Conservation (phyloP, 2,113 vertebrate genomes). For the Bombycilla garrulus region DNA sequence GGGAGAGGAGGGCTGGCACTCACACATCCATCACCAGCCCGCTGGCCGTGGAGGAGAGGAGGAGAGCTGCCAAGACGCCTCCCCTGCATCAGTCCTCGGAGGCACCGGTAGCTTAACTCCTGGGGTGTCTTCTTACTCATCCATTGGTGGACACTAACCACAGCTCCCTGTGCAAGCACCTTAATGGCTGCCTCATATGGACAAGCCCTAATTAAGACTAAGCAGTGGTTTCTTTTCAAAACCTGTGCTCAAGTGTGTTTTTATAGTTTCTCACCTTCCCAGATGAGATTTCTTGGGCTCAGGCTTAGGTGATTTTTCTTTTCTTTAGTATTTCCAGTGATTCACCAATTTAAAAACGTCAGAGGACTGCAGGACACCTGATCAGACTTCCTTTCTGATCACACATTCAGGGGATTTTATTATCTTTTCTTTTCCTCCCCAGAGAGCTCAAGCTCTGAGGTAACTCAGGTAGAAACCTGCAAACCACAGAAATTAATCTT, state of each 20-base stretch:
- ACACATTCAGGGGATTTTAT: slow-evolving; percentile 43
- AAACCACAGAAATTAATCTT: slow-evolving; percentile 56
- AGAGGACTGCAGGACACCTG: background rate
- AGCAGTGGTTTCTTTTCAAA: slow-evolving; percentile 11
- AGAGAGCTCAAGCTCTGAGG: slow-evolving; percentile 20
- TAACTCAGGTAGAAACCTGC: slow-evolving; percentile 61
- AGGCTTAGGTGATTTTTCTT: background rate
- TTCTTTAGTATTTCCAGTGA: background rate
- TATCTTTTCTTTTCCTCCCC: slow-evolving; percentile 41
- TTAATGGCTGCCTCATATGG: background rate
- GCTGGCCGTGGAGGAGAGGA: background rate
- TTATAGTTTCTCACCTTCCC: background rate
- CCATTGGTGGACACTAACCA: background rate
- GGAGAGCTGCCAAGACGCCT: slow-evolving; percentile 7
- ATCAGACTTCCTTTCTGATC: slow-evolving; percentile 10
- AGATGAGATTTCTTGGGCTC: background rate
- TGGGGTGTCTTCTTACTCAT: background rate
- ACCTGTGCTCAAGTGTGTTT: background rate
- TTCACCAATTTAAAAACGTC: slow-evolving; percentile 16
- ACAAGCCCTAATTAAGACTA: slow-evolving; percentile 1
- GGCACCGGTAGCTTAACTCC: background rate
- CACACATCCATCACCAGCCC: slow-evolving; percentile 5
- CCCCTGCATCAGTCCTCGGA: background rate
- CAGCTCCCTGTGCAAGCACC: background rate
- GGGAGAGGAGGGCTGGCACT: background rate